Percentiles rank a stretch among this genome's conserved stretches.
phyloP scores from a whole-genome alignment of 2,888 invertebrate species.

The Tubulanus polymorphus region DNA sequence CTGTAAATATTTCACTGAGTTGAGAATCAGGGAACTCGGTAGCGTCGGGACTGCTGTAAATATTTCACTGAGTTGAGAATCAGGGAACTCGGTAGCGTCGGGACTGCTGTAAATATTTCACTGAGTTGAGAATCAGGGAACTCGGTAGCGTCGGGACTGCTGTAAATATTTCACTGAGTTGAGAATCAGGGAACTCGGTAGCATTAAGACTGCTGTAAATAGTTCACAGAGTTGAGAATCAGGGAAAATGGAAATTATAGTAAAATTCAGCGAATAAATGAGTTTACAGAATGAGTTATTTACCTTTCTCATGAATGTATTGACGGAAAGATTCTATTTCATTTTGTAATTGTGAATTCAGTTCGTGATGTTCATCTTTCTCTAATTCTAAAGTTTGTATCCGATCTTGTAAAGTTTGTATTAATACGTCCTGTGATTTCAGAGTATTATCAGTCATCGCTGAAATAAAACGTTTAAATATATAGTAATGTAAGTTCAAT shows the following conservation, averaged over 20 bases:
- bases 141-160: too few relatives aligned
- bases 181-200: too few relatives aligned
- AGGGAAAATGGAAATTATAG: neutral
- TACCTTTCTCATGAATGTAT: neutral
- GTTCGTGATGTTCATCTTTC: conserved; percentile 11
- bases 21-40: too few relatives aligned
- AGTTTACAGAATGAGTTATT: neutral
- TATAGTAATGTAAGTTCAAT: neutral
- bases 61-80: too few relatives aligned
- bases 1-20: too few relatives aligned
- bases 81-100: too few relatives aligned
- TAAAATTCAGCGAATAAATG: neutral
- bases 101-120: too few relatives aligned
- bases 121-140: too few relatives aligned
- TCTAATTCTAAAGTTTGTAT: conserved; percentile 14
- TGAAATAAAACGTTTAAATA: neutral
- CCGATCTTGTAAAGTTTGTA: conserved; percentile 9
- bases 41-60: too few relatives aligned
- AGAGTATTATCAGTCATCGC: conserved; percentile 15
- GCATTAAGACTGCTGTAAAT: neutral
- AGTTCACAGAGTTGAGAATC: too few relatives aligned
- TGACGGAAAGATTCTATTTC: neutral
- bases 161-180: too few relatives aligned
- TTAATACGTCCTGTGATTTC: conserved; percentile 11
- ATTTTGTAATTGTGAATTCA: conserved; percentile 16